Evolutionary conservation across 2,113 vertebrate species (phyloP), one percentile per base, ranked within the genome.

Genomic region (Mirounga angustirostris): DNA sequence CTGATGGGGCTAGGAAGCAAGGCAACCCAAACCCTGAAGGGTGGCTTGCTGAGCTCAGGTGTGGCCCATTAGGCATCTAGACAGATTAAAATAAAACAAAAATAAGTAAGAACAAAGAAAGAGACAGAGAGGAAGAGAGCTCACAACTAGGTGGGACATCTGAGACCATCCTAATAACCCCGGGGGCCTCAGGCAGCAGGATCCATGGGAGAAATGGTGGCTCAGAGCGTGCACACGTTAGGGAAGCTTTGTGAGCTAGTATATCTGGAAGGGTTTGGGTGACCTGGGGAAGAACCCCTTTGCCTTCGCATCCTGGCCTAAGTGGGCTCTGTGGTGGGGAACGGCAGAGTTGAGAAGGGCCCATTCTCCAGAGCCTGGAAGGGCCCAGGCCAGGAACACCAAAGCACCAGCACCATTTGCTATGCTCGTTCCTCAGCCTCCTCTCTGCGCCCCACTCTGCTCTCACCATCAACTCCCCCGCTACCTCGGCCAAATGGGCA

Each of bases 351-450:
- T 4, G 2, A 67, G 33, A 59, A 14, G 54, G 12, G 2, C 7
- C 33, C 30, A 3, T 1, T n/a, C 28, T 46, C 59, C 24, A 52
- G 50, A n/a, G 9, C 85, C 15, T 54, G 15, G 1, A 33, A 52
- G 46, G 22, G 36, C 28, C 22, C 73, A 18, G 15, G 4, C 40
- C 1, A 2, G 40, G 33, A 28, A 11, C 2, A 1, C 36, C 43
- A 26, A 26, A 26, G 5, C 43, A 58, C 13, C 26, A 22, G 2
- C 1, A 1, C 36, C 21, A 1, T 54, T 24, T 10, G 21, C 21
- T 88, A 0, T 12, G 24, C 0, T 2, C 4, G 0, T 8, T 1
- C 30, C 2, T 14, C 12, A 1, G 0, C 50, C 11, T 18, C 0
- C n/a, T 21, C 30, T 7, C 26, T 12, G 24, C 19, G 1, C 46